Base-by-base conservation (phyloP, 2,797 vertebrate genomes). In the Rhabdophis nuchalis region DNA sequence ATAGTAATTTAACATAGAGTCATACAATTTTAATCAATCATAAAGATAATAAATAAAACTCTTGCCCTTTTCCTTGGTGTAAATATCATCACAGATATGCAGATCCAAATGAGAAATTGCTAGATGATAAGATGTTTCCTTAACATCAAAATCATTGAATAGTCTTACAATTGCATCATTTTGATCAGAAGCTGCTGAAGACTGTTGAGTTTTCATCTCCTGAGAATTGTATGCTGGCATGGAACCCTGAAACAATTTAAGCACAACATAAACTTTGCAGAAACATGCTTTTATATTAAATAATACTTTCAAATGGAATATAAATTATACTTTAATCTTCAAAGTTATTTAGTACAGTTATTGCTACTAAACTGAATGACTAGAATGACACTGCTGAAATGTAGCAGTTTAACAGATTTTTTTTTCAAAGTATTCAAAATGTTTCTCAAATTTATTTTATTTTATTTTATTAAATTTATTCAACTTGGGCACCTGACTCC, bases 41-140 rank as follows among this genome's bases (percentile, higher is more conserved):
- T 60, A 25, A 90, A 87, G 50, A 53, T 27, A 88, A 8, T 32
- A 46, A 82, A 87, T 46, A 3, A 41, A 64, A 58, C 85, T 61
- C 54, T 95, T 97, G 99, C 99, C 99, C 98, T 98, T 98, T 96
- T 99, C 99, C 97, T 98, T 98, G 89, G 98, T 96, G 90, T 99
- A 98, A 96, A 99, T 99, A 97, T 99, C 99, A 90, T 99, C 99
- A 89, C 99, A 99, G 96, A 99, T 99, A 97, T 99, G 99, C 94
- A 99, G 97, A 97, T 99, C 99, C 57, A 99, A 98, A 96, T 99
- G 99, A 90, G 98, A 99, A 97, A 99, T 98, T 95, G 99, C 98
- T 93, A 99, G 98, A 96, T 99, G 99, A 97, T 99, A 98, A 23
- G 99, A 99, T 0, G 99, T 99, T 97, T 99, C 99, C 12, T 98